Base-by-base conservation (phyloP, 2,888 invertebrate genomes). In the Oligia strigilis region DNA sequence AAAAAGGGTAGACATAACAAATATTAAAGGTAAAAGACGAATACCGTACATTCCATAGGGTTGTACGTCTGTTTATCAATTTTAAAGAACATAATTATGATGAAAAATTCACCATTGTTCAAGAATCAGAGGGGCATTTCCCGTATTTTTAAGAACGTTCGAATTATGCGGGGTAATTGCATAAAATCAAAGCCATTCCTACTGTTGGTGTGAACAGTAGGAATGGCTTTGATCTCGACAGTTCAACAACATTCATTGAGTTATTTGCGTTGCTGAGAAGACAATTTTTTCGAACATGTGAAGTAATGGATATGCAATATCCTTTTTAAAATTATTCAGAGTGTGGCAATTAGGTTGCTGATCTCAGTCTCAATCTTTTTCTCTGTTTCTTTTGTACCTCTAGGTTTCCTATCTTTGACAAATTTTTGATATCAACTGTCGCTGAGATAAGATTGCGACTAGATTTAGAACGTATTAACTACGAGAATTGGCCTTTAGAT, bases 1-100 rank as follows among this genome's bases (percentile, higher is more conserved):
- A 78, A 75, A 79, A 85, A 78, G 77, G 80, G 76, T 87, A 87
- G 88, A 87, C 88, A 80, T 72, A 82, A 88, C 83, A 87, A 87
- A 88, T 72, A 78, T 70, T 65, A 67, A 49, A 82, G 74, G 70
- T 72, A 29, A 66, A 77, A 86, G 77, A 83, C 29, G 60, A 19
- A 72, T 29, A 43, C 6, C 14, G 73, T 58, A 66, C 60, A 75
- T 75, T 64, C 62, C 19, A n/a, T 74, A 87, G 86, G 84, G 87
- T 65, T 85, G 82, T 23, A 23, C 65, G 64, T 29, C 3, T 36
- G 8, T 55, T n/a, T 5, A 55, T 17, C 17, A 55, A 46, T 55
- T 36, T 1, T 46, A 9, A 71, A 43, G 36, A 60, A 62, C n/a
- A 43, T 40, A 8, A 23, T 4, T 40, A 17, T 49, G 1, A 60